Conservation (phyloP, 2,797 vertebrate genomes). For the Sarcoramphus papa region DNA sequence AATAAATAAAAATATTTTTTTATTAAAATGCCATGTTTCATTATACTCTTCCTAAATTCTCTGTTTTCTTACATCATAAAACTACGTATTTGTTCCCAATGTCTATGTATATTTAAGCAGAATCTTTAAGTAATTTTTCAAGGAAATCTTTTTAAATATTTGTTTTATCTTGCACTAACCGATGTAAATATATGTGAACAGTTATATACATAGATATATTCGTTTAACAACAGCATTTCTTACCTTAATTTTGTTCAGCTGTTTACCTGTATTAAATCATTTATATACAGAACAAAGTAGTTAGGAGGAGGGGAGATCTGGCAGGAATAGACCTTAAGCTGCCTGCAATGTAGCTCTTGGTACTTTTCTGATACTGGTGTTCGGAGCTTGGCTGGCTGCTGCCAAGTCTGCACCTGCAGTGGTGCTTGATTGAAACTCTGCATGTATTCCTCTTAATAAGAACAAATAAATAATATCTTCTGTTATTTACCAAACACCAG, state of each 20-base stretch:
- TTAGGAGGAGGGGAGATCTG: not conserved
- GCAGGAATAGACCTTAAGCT: not conserved
- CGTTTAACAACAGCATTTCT: not conserved
- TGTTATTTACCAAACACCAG: slow-evolving; percentile 34
- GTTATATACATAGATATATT: not conserved
- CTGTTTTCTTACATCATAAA: not conserved
- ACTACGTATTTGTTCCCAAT: not conserved
- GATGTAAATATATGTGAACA: not conserved
- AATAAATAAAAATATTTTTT: not conserved
- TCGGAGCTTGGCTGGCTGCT: not conserved
- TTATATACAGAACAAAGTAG: not conserved
- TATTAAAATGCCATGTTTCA: not conserved
- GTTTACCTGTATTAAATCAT: not conserved
- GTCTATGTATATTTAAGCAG: not conserved
- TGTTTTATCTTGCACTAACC: not conserved
- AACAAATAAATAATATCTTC: slow-evolving; percentile 16
- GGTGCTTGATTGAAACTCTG: slow-evolving; percentile 30
- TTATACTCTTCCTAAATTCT: not conserved
- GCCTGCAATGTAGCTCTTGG: not conserved
- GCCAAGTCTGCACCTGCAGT: slow-evolving; percentile 4
- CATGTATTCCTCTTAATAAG: slow-evolving; percentile 21
- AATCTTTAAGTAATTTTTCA: not conserved
- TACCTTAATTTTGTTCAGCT: not conserved
- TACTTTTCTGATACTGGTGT: not conserved
- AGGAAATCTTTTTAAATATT: not conserved